A percentile compares a stretch with the other conserved stretches of the same genome.
Conservation (phyloP, 2,113 vertebrate species). For the Pionites leucogaster region DNA sequence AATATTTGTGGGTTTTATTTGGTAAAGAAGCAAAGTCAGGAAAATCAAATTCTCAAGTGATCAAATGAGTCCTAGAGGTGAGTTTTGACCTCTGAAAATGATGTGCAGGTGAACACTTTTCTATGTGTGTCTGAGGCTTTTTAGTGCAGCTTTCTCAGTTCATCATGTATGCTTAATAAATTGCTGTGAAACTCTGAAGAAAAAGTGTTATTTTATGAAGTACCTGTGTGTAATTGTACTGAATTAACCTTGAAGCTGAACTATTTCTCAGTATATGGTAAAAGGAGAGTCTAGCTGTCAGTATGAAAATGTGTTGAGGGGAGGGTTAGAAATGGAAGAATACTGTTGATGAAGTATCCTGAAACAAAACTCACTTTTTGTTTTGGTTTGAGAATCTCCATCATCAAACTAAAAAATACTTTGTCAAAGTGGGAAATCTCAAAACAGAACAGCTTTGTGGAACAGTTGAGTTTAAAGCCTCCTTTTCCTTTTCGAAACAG, state of each 20-base stretch:
- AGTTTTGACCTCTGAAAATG: not conserved
- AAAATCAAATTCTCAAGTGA: not conserved
- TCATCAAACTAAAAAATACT: not conserved
- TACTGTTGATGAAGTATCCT: not conserved
- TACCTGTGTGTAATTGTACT: not conserved
- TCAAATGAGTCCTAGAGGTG: not conserved
- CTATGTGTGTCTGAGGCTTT: not conserved
- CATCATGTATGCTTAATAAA: not conserved
- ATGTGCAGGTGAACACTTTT: not conserved
- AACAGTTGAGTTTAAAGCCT: not conserved
- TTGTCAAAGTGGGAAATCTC: not conserved
- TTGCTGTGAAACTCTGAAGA: not conserved
- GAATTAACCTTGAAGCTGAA: not conserved
- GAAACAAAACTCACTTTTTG: not conserved
- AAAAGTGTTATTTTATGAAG: not conserved
- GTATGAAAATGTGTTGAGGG: not conserved
- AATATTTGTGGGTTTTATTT: not conserved
- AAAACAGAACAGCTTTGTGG: not conserved
- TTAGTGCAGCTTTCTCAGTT: not conserved
- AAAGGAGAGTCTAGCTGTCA: not conserved
- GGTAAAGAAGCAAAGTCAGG: not conserved
- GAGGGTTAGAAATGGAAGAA: not conserved
- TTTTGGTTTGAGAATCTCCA: not conserved
- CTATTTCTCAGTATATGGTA: not conserved
- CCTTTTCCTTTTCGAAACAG: slow-evolving; percentile 59